A percentile compares a stretch with the other conserved stretches of the same genome.
Conservation (phyloP, 1,140 invertebrate genomes). For the Kradibia gibbosae region DNA sequence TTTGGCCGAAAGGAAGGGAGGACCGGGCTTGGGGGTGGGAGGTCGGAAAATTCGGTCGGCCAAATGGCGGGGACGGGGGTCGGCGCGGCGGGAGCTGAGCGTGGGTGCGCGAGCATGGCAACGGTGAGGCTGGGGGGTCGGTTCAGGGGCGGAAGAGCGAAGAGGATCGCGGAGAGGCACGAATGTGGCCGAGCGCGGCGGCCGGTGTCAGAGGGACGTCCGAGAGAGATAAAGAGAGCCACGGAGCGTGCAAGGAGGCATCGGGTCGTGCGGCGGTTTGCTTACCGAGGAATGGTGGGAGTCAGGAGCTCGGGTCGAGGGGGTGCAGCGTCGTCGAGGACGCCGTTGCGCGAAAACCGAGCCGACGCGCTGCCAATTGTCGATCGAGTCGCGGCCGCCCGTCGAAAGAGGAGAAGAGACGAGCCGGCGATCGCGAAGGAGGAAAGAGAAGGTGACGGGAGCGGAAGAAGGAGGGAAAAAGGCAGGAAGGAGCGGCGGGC, state of each 20-base stretch:
- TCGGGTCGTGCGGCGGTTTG: background rate
- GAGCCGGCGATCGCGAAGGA: background rate
- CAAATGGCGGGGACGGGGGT: background rate
- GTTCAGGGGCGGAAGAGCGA: background rate
- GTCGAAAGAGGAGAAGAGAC: background rate
- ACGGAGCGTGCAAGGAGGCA: slow-evolving; percentile 15
- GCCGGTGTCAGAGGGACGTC: background rate
- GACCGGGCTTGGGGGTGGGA: background rate
- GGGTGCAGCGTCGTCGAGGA: background rate
- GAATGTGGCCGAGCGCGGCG: slow-evolving; percentile 23
- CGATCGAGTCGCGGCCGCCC: background rate
- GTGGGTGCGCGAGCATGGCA: background rate
- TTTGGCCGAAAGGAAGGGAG: no score
- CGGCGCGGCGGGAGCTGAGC: background rate
- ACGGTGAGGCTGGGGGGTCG: background rate
- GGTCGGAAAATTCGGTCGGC: background rate
- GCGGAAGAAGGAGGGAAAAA: background rate
- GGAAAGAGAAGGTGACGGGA: slow-evolving; percentile 26
- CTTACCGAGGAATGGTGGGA: no score
- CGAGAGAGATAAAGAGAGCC: slow-evolving; percentile 7
- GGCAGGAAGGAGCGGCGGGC: background rate
- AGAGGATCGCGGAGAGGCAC: slow-evolving; percentile 14
- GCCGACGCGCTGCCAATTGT: slow-evolving; percentile 22
- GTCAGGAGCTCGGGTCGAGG: slow-evolving; percentile 2
- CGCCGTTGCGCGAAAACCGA: background rate